A percentile compares a stretch with the other conserved stretches of the same genome.
phyloP scores from a whole-genome alignment of 2,113 vertebrate species.

The Eonycteris spelaea region DNA sequence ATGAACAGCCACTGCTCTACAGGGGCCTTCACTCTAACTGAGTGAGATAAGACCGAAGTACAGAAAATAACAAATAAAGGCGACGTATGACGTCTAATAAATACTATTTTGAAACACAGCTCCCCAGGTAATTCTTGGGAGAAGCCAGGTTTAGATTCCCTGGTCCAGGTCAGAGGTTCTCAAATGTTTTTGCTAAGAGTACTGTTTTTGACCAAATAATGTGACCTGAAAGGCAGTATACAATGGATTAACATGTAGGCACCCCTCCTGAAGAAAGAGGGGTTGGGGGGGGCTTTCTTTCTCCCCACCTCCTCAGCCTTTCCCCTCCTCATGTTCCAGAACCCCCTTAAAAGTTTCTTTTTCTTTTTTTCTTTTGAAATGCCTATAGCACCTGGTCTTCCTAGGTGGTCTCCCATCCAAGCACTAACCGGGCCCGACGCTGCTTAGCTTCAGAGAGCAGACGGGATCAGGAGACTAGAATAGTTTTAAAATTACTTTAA shows the following conservation, averaged over 20 bases:
- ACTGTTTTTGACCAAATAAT: neutral
- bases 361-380: too few relatives aligned
- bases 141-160: neutral
- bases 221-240: neutral
- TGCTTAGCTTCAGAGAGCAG: too few relatives aligned
- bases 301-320: neutral
- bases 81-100: neutral
- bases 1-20: neutral
- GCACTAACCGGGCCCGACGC: too few relatives aligned
- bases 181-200: neutral
- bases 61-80: neutral
- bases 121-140: neutral
- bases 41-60: neutral
- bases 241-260: neutral
- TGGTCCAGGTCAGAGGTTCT: neutral
- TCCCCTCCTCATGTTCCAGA: neutral
- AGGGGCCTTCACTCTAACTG: neutral
- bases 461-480: too few relatives aligned
- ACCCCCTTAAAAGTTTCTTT: too few relatives aligned
- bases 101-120: neutral
- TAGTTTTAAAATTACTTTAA: neutral
- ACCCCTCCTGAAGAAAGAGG: neutral
- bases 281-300: neutral
- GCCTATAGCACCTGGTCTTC: too few relatives aligned
- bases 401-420: too few relatives aligned